Base-by-base conservation (phyloP, 2,113 vertebrate genomes). In the Callipepla californica region DNA sequence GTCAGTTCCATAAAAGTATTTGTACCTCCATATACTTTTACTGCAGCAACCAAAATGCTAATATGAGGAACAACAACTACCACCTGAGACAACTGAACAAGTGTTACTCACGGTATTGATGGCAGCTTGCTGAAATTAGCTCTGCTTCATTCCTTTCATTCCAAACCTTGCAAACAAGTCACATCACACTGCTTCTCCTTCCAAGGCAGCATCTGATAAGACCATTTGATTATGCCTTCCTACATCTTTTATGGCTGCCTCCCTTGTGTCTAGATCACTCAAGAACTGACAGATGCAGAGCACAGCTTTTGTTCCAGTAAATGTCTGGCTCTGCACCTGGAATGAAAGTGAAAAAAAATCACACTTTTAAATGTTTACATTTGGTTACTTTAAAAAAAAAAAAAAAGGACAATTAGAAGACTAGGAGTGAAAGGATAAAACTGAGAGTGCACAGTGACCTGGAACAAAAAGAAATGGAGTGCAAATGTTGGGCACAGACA, bases 131-230 rank as follows among this genome's bases (percentile, higher is more conserved):
- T 51, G 55, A 81, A 73, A 78, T 91, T 34, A 93, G 57, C 65
- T 72, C 42, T 44, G 26, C 47, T 85, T 74, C 75, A 65, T 91
- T 86, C 91, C 76, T 92, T 51, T 86, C 92, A 81, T 95, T 93
- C 87, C 90, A 85, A 67, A 34, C 42, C 59, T 58, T 85, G n/a
- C 65, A 82, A 84, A 80, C 13, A 23, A 92, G 61, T 57, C 76
- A 61, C 72, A 44, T 4, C 59, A 51, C 30, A 20, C 16, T 23
- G 68, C 23, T 68, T 72, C 48, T 94, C 68, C 82, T 91, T 92
- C 83, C n/a, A 89, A 59, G 55, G 18, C 48, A 65, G 36, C 20
- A 40, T 75, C 79, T 83, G 68, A 51, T 75, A 36, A 77, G 65
- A 78, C 7, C 34, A 57, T 74, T 83, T 91, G 72, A 87, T 72